phyloP scores from a whole-genome alignment of 2,888 invertebrate species.

The Nephrotoma guestfalica region DNA sequence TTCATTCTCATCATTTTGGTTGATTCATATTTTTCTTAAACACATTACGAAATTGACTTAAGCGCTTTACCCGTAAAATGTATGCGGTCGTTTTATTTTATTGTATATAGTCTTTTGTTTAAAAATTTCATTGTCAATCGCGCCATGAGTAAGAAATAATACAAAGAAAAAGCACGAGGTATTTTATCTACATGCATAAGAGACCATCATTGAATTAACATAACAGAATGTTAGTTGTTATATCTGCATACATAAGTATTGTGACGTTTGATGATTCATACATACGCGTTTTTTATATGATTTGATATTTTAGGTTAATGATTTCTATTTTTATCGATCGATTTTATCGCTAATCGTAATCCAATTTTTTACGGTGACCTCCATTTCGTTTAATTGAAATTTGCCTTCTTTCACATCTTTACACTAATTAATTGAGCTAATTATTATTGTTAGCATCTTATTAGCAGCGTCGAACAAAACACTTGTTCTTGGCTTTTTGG shows the following conservation, averaged over 20 bases:
- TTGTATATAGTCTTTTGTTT: not conserved
- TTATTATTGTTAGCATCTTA: not conserved
- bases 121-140: not conserved
- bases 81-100: not conserved
- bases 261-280: not conserved
- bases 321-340: not conserved
- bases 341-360: not conserved
- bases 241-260: not conserved
- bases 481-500: too few species aligned
- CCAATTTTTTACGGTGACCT: not conserved
- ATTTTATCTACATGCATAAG: not conserved
- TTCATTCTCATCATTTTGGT: not conserved
- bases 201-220: not conserved
- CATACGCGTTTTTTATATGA: not conserved
- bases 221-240: not conserved
- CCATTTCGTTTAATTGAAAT: not conserved
- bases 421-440: not conserved
- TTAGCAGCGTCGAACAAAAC: not conserved
- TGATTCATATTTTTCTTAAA: not conserved
- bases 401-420: not conserved
- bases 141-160: not conserved
- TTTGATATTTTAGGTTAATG: not conserved
- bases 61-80: not conserved
- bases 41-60: not conserved
- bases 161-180: not conserved